phyloP scores from a whole-genome alignment of 2,888 invertebrate genomes.

The Pteria penguin region DNA sequence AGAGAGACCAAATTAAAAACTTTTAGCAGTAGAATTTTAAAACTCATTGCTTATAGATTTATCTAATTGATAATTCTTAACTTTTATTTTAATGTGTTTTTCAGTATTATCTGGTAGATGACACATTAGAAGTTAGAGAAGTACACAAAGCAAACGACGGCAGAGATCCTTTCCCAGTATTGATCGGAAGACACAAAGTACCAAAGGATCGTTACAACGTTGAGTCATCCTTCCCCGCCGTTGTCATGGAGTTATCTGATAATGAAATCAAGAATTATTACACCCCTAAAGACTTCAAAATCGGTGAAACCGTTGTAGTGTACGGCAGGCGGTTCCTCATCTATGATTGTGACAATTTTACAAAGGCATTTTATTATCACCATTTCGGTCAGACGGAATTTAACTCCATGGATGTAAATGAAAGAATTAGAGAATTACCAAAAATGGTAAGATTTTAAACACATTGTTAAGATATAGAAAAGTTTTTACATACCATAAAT shows the following conservation, averaged over 20 bases:
- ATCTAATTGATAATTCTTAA: neutral
- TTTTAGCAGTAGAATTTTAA: too few relatives aligned
- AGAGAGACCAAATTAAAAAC: too few relatives aligned
- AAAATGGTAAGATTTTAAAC: slow-evolving; percentile 77
- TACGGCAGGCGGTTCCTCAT: slow-evolving; percentile 84
- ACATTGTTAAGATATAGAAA: too few relatives aligned
- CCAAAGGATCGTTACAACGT: slow-evolving; percentile 74
- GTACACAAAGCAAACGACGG: slow-evolving; percentile 87
- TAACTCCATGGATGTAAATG: slow-evolving; percentile 77
- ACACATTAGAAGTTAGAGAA: slow-evolving; percentile 89
- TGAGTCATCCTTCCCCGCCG: slow-evolving; percentile 80
- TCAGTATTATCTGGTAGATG: slow-evolving; percentile 89
- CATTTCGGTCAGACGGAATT: slow-evolving; percentile 80
- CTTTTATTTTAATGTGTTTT: slow-evolving; percentile 34
- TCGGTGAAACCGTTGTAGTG: slow-evolving; percentile 84
- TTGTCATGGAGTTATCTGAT: slow-evolving; percentile 86
- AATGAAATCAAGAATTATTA: slow-evolving; percentile 89
- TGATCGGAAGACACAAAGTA: slow-evolving; percentile 88
- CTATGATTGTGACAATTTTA: slow-evolving; percentile 90
- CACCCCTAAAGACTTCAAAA: slow-evolving; percentile 87
- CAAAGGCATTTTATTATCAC: slow-evolving; percentile 87
- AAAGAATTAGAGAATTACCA: slow-evolving; percentile 62
- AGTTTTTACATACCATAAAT: too few relatives aligned
- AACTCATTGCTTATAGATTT: too few relatives aligned
- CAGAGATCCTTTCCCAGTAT: slow-evolving; percentile 87